A percentile compares a stretch with the other conserved stretches of the same genome.
Conservation (phyloP, 2,113 vertebrate genomes). For the Fregetta grallaria region DNA sequence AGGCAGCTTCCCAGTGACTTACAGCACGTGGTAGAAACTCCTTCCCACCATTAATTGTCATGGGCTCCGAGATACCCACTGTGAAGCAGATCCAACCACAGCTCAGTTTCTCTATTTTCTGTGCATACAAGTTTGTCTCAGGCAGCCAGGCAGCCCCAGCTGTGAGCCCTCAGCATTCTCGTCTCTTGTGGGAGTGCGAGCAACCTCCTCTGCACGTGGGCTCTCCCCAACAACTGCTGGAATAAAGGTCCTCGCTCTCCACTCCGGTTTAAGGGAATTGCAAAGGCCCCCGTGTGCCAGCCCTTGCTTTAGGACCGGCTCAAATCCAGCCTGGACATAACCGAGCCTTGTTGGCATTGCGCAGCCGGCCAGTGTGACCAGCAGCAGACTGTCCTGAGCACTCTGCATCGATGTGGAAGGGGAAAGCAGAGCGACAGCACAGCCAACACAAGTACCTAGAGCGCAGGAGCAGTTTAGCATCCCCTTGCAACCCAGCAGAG, state of each 20-base stretch:
- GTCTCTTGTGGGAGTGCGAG: accelerated
- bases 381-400: accelerated
- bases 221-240: neutral
- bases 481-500: neutral
- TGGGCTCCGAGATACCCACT: neutral
- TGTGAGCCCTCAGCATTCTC: neutral
- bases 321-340: neutral
- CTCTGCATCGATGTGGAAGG: accelerated
- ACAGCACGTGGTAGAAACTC: neutral
- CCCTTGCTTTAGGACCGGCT: neutral
- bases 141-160: neutral
- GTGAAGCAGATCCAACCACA: neutral
- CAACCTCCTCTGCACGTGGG: too few species aligned
- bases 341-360: accelerated
- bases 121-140: neutral
- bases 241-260: neutral
- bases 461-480: neutral
- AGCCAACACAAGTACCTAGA: neutral
- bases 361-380: accelerated
- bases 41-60: neutral
- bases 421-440: neutral
- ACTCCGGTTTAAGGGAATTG: too few species aligned
- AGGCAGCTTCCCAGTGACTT: neutral
- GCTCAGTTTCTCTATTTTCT: neutral
- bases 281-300: neutral